phyloP scores from a whole-genome alignment of 2,113 vertebrate genomes.

The chimpanzee (Pan troglodytes) region NHGRI_mPanTro3-v2.1_pri NC_072403.2:10097501-10098000 shows the following conservation, averaged over 20 bases:
- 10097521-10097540: background rate
- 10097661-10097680: background rate
- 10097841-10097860: background rate
- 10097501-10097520: background rate
- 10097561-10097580: background rate
- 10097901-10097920: background rate
- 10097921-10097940: background rate
- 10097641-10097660: background rate
- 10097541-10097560: background rate
- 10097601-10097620: background rate
- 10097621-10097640: background rate
- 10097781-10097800: background rate
- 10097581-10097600: background rate
- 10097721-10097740: background rate
- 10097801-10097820: background rate
- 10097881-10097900: background rate
- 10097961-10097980: background rate
- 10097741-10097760: background rate
- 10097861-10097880: background rate
- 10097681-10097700: background rate
- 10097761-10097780: background rate
- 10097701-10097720: background rate
- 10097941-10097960: background rate
- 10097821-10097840: background rate
- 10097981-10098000: background rate